Conservation (phyloP, 2,797 vertebrate genomes). For the Scomberomorus guttatus region DNA sequence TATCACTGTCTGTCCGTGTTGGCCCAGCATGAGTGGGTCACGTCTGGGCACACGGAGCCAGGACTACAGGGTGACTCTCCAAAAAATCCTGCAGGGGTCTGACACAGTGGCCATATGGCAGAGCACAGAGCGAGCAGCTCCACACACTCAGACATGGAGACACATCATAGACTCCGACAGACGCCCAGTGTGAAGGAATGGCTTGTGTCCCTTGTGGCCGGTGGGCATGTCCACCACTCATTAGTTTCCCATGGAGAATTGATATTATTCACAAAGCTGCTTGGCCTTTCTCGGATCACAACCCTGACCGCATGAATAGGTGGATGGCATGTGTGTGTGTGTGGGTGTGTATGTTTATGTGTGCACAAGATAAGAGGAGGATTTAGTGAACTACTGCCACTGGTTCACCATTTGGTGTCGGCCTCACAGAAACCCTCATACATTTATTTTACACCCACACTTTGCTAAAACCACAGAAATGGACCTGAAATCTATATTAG, state of each 20-base stretch:
- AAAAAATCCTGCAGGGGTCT: constrained; percentile 55
- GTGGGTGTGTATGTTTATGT: constrained; percentile 6
- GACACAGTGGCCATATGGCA: constrained; percentile 73
- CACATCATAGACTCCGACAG: constrained; percentile 61
- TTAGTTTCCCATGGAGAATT: constrained; percentile 83
- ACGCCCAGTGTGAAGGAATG: constrained; percentile 74
- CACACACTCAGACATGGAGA: constrained; percentile 54
- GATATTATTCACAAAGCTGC: constrained; percentile 76
- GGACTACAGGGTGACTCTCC: constrained; percentile 55
- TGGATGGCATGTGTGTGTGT: constrained; percentile 47
- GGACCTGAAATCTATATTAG: background rate
- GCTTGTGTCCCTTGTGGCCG: constrained; percentile 63
- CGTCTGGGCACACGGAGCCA: constrained; percentile 61
- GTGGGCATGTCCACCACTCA: constrained; percentile 72
- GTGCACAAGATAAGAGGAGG: constrained; percentile 30
- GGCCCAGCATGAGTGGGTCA: constrained; percentile 58
- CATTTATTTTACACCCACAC: background rate
- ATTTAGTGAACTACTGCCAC: constrained; percentile 48
- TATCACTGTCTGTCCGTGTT: constrained; percentile 40
- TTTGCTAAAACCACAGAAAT: background rate
- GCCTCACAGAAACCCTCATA: constrained; percentile 18
- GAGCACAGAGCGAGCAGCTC: constrained; percentile 55
- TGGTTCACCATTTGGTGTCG: constrained; percentile 37
- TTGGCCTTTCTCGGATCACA: constrained; percentile 52
- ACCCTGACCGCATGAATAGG: constrained; percentile 66